Evolutionary conservation across 2,113 vertebrate genomes (phyloP).

Genomic region (Telmatochromis brichardi): DNA sequence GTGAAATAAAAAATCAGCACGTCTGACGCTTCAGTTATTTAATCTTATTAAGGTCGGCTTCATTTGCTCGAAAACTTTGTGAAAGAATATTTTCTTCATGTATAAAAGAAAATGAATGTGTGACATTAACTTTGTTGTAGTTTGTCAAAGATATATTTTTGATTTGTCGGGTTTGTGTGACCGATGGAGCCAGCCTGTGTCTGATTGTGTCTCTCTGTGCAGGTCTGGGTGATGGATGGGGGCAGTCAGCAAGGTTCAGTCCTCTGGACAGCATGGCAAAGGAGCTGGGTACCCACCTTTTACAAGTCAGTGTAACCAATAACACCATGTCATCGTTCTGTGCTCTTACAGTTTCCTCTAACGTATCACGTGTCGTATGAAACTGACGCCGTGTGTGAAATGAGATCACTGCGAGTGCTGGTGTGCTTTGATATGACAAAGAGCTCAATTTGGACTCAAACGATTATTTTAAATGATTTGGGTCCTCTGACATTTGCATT

Average conservation of each 20-base stretch:
- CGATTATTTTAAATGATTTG: neutral
- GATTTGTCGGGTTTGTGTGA: rapidly evolving
- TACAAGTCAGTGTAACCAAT: constrained; percentile 74
- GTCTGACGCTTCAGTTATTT: neutral
- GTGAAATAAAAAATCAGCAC: neutral
- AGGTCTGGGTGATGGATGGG: constrained; percentile 91
- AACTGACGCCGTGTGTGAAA: neutral
- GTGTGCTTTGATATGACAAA: neutral
- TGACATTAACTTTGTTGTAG: neutral
- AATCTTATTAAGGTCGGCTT: neutral
- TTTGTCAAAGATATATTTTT: neutral
- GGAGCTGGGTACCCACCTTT: constrained; percentile 89
- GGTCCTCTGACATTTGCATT: neutral
- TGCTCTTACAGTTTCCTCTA: neutral
- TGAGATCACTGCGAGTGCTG: neutral
- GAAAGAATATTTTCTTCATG: neutral
- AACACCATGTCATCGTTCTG: neutral
- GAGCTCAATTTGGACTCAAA: rapidly evolving
- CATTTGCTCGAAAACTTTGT: neutral
- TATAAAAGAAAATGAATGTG: neutral
- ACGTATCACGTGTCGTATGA: rapidly evolving
- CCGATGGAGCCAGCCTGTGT: neutral
- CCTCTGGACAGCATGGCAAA: constrained; percentile 85
- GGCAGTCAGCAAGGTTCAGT: constrained; percentile 74
- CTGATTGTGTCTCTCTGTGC: neutral